A percentile compares a stretch with the other conserved stretches of the same genome.
These are phyloP conservation scores for Trissolcus basalis DNA, from an alignment of 1,140 invertebrate genomes.

Conservation along the genomic window DNA sequence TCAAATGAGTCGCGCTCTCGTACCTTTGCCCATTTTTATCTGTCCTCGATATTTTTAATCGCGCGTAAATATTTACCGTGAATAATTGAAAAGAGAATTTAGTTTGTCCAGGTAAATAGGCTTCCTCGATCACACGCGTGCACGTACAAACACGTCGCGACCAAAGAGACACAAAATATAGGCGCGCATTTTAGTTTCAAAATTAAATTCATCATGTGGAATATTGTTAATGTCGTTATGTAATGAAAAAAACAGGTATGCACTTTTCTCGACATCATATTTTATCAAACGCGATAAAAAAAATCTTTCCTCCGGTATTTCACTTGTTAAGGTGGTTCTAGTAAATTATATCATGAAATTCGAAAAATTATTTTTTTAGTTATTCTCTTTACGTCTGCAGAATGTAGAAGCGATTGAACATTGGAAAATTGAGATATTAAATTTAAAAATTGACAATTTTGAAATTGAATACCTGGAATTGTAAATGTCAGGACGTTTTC, in stretches of 20 bases:
- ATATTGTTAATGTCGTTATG: background rate
- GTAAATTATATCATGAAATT: too few relatives aligned
- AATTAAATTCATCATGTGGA: constrained; percentile 4
- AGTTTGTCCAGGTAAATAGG: constrained; percentile 25
- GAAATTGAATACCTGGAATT: too few relatives aligned
- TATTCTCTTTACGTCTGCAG: too few relatives aligned
- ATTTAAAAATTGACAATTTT: too few relatives aligned
- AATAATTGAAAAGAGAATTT: constrained; percentile 24
- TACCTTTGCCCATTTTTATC: constrained; percentile 2
- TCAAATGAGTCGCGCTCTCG: background rate
- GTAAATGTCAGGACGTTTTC: too few relatives aligned
- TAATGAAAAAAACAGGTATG: background rate
- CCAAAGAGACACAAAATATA: constrained; percentile 3
- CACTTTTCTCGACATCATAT: too few relatives aligned
- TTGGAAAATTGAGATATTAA: too few relatives aligned
- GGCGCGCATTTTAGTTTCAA: background rate
- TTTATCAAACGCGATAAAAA: too few relatives aligned
- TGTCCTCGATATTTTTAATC: background rate
- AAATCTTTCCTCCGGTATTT: too few relatives aligned
- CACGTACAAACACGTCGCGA: background rate
- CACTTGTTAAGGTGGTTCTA: too few relatives aligned
- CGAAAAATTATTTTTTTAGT: too few relatives aligned
- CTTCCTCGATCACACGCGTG: constrained; percentile 14
- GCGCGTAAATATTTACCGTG: constrained; percentile 16
- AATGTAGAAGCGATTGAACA: too few relatives aligned